Conservation (phyloP, 2,113 vertebrate genomes). For the Ardeotis arabs region DNA sequence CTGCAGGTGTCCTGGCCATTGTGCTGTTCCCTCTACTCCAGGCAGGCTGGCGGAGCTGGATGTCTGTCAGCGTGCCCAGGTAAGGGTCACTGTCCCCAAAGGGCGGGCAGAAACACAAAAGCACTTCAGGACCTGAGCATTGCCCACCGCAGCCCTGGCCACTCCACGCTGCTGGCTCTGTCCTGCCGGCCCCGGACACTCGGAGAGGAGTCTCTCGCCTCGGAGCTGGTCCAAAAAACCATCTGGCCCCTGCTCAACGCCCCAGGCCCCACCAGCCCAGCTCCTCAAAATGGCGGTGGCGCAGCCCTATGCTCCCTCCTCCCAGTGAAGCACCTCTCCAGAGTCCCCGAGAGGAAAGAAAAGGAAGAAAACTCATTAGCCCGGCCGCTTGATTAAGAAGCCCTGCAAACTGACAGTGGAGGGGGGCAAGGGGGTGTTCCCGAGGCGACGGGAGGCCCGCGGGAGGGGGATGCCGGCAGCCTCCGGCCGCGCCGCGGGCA, state of each 20-base stretch:
- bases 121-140: rapidly evolving
- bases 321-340: background rate
- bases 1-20: background rate
- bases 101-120: background rate
- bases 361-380: background rate
- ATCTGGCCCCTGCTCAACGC: background rate
- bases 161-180: background rate
- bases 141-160: background rate
- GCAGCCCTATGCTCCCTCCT: background rate
- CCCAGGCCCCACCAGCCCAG: background rate
- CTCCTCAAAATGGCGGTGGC: rapidly evolving
- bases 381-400: background rate
- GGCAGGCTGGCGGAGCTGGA: background rate
- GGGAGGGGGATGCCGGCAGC: background rate
- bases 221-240: background rate
- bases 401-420: background rate
- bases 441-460: too few relatives aligned
- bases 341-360: background rate
- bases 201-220: background rate
- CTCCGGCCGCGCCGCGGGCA: too few relatives aligned
- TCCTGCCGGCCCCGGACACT: background rate
- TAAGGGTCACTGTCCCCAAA: background rate
- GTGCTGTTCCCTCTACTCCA: background rate
- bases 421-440: background rate
- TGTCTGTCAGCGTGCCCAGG: background rate